Percentiles rank a stretch among this genome's conserved stretches.
Conservation (phyloP, 92 coral and sea anemone species). For the Parazoanthus darwini region DNA sequence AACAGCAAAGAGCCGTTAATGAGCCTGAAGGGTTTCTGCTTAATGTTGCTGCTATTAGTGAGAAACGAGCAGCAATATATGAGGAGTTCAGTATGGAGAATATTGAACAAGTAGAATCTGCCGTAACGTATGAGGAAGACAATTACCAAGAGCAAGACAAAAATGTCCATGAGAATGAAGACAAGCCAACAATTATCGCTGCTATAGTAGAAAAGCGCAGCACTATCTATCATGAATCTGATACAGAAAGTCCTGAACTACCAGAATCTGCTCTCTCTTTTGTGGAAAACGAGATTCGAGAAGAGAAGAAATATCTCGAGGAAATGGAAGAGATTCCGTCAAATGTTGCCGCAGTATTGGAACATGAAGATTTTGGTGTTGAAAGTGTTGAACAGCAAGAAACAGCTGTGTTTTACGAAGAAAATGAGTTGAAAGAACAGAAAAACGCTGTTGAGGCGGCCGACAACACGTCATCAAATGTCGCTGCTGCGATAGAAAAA, state of each 20-base stretch:
- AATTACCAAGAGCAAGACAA: background rate
- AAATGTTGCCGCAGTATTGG: background rate
- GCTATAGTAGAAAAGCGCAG: conserved; percentile 1
- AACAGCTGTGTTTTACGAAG: conserved; percentile 2
- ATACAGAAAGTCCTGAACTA: conserved; percentile 26
- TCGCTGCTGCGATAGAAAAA: background rate
- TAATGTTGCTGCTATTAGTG: conserved; percentile 40
- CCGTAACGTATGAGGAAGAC: conserved; percentile 1
- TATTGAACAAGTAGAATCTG: conserved; percentile 42
- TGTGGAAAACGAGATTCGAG: conserved; percentile 8
- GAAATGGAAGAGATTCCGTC: conserved; percentile 19
- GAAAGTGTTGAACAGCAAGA: background rate
- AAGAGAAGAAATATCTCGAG: conserved; percentile 11
- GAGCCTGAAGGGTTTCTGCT: conserved; percentile 8
- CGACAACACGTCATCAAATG: background rate
- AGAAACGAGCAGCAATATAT: background rate
- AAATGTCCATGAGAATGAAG: conserved; percentile 6
- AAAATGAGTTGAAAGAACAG: conserved; percentile 1
- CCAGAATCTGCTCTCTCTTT: conserved; percentile 22
- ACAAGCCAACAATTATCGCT: background rate
- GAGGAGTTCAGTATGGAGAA: background rate
- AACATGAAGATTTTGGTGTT: conserved; percentile 12
- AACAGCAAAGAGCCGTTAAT: background rate
- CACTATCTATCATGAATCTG: background rate
- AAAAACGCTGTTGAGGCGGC: background rate